A percentile compares a stretch with the other conserved stretches of the same genome.
Evolutionary conservation across 2,797 vertebrate species (phyloP).

Genomic region (Myripristis jacobus): DNA sequence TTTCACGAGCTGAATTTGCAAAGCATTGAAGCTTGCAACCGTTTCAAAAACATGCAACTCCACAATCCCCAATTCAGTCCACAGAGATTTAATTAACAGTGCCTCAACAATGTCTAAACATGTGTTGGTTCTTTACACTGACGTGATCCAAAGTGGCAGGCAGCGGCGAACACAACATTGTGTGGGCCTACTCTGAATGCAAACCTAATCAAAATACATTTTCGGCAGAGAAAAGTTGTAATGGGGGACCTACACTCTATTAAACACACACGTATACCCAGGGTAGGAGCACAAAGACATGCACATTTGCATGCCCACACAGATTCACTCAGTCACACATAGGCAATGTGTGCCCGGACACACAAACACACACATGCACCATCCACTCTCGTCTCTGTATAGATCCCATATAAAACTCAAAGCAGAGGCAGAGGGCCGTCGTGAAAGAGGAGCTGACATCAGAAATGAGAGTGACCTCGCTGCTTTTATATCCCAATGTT

Average conservation of each 20-base stretch:
- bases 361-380: conserved; percentile 2
- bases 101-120: no score
- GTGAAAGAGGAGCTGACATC: conserved; percentile 51
- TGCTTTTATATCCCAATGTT: conserved; percentile 53
- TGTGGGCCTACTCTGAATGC: neutral
- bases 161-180: neutral
- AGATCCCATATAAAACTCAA: conserved; percentile 49
- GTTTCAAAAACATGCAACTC: conserved; percentile 6
- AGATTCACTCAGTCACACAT: neutral
- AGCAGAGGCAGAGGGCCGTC: conserved; percentile 30
- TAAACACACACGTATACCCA: no score
- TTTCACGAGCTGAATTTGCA: conserved; percentile 1
- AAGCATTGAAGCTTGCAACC: neutral
- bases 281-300: neutral
- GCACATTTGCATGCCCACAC: neutral
- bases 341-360: neutral
- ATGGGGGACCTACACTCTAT: neutral
- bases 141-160: neutral
- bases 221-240: no score
- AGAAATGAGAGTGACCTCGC: conserved; percentile 68
- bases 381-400: conserved; percentile 30
- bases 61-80: neutral
- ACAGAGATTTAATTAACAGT: neutral
- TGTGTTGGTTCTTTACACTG: neutral
- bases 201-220: neutral